Conservation (phyloP, 2,113 vertebrate species). For the Lophius piscatorius region DNA sequence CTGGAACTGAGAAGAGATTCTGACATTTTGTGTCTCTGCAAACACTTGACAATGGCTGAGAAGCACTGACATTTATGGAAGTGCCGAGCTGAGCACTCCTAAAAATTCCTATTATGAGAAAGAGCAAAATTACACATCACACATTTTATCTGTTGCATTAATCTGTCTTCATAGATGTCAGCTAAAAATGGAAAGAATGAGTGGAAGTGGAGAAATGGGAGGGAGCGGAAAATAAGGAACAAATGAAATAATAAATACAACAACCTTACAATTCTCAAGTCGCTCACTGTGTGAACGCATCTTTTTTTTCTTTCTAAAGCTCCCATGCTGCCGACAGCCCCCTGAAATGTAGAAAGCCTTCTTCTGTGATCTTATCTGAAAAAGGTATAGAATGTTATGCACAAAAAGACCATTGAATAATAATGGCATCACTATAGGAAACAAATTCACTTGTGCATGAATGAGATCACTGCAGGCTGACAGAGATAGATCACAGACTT, state of each 20-base stretch:
- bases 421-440: conserved; percentile 40
- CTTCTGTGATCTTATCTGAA: conserved; percentile 64
- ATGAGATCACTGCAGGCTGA: conserved; percentile 1
- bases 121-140: conserved; percentile 55
- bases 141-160: conserved; percentile 44
- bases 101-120: conserved; percentile 48
- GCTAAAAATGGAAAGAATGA: conserved; percentile 39
- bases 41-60: conserved; percentile 56
- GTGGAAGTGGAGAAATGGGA: conserved; percentile 11
- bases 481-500: neutral
- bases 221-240: conserved; percentile 33
- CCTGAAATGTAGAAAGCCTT: conserved; percentile 54
- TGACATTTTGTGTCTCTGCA: conserved; percentile 71
- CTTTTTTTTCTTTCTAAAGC: conserved; percentile 52
- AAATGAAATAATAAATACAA: conserved; percentile 54
- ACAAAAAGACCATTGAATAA: conserved; percentile 67
- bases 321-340: conserved; percentile 57
- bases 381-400: conserved; percentile 67
- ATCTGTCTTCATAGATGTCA: conserved; percentile 48
- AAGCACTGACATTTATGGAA: conserved; percentile 76
- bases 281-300: conserved; percentile 49
- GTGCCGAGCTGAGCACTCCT: conserved; percentile 45
- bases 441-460: conserved; percentile 38
- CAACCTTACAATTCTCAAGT: conserved; percentile 58
- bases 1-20: conserved; percentile 63